Evolutionary conservation across 2,888 invertebrate species (phyloP).

Genomic region (Prionchulus punctatus): DNA sequence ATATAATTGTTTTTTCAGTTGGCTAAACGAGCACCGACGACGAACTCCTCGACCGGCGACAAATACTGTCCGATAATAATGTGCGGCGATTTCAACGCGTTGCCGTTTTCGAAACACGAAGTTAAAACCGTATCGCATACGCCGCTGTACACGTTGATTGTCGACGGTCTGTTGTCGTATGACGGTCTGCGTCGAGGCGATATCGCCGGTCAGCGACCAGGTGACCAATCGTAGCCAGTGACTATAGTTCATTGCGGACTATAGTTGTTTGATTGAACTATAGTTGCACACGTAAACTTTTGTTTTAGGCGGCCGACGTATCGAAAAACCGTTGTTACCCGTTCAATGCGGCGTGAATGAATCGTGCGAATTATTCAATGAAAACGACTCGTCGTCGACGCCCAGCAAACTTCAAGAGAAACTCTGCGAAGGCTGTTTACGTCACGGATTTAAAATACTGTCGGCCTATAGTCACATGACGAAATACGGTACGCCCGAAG

Average conservation of each 20-base stretch:
- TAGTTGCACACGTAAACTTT: too few species aligned
- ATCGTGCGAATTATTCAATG: background rate
- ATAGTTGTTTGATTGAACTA: too few species aligned
- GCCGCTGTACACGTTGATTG: slow-evolving; percentile 53
- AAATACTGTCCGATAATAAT: slow-evolving; percentile 52
- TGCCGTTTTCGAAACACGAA: slow-evolving; percentile 55
- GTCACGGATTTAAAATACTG: slow-evolving; percentile 49
- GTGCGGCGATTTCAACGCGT: slow-evolving; percentile 81
- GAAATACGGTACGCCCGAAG: slow-evolving; percentile 41
- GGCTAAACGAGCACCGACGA: background rate
- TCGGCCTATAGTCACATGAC: slow-evolving; percentile 48
- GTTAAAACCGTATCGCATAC: too few species aligned
- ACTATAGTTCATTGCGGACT: slow-evolving; percentile 32
- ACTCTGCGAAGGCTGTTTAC: slow-evolving; percentile 41
- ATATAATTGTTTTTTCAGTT: background rate
- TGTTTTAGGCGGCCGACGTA: background rate
- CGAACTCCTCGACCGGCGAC: background rate
- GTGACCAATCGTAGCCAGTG: slow-evolving; percentile 11
- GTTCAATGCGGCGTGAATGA: background rate
- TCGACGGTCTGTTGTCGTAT: slow-evolving; percentile 45
- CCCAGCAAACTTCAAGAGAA: background rate
- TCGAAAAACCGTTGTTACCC: background rate
- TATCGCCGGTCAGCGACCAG: slow-evolving; percentile 37
- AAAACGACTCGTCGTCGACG: background rate
- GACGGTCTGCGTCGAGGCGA: slow-evolving; percentile 23